Percentiles rank a stretch among this genome's conserved stretches.
phyloP scores from a whole-genome alignment of 2,888 invertebrate species.

The Dynastes maya region DNA sequence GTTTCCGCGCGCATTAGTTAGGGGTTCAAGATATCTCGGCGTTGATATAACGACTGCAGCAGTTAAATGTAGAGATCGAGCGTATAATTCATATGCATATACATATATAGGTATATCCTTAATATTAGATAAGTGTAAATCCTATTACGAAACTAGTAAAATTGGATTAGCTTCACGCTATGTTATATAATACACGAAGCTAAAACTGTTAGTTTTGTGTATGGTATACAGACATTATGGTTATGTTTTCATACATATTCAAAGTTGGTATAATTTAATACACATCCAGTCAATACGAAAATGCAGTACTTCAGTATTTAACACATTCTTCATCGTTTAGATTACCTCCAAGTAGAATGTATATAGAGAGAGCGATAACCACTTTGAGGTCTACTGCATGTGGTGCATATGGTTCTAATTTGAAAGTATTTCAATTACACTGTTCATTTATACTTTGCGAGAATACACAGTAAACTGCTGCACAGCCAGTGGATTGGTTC shows the following conservation, averaged over 20 bases:
- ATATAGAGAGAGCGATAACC: no score
- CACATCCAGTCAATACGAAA: neutral
- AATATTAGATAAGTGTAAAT: neutral
- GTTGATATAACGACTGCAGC: constrained; percentile 9
- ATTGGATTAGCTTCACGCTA: neutral
- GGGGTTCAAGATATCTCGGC: constrained; percentile 11
- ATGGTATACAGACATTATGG: neutral
- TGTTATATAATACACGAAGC: neutral
- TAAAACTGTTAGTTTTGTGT: neutral
- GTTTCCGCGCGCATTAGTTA: constrained; percentile 14
- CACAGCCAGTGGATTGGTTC: no score
- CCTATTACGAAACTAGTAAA: neutral
- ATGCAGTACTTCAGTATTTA: neutral
- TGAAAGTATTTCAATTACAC: no score
- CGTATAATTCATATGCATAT: neutral
- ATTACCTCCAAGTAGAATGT: no score
- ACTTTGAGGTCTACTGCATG: no score
- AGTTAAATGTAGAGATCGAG: neutral
- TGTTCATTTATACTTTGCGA: no score
- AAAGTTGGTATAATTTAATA: neutral
- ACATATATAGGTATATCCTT: neutral
- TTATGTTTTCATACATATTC: neutral
- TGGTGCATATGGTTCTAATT: no score
- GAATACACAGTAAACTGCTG: no score
- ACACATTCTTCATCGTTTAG: no score